Evolutionary conservation across 2,888 invertebrate species (phyloP).

Genomic region (Eretmocerus hayati): DNA sequence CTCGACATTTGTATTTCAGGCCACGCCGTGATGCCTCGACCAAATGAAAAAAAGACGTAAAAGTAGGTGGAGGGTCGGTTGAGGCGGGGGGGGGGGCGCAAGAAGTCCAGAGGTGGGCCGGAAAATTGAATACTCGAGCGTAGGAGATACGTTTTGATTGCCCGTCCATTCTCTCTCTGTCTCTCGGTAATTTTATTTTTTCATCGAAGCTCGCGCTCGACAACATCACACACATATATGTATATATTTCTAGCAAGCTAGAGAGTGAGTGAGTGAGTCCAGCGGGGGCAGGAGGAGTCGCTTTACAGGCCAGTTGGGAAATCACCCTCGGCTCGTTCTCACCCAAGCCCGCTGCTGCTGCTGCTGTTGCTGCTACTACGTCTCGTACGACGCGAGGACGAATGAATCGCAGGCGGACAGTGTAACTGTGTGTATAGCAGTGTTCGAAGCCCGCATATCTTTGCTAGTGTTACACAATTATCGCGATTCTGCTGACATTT

Average conservation of each 20-base stretch:
- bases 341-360: constrained; percentile 5
- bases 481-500: constrained; percentile 39
- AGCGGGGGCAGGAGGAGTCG: constrained; percentile 32
- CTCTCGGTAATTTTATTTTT: constrained; percentile 22
- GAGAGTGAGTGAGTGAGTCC: constrained; percentile 11
- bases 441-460: constrained; percentile 30
- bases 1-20: constrained; percentile 17
- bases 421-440: no score
- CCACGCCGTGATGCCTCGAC: background rate
- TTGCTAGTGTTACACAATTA: constrained; percentile 40
- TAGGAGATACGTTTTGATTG: constrained; percentile 16
- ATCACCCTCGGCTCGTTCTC: constrained; percentile 41
- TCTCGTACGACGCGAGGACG: no score
- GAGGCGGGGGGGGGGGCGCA: background rate
- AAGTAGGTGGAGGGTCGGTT: background rate
- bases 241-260: no score
- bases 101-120: no score
- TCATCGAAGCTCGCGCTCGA: constrained; percentile 15
- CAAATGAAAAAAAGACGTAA: background rate
- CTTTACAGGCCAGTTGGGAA: constrained; percentile 54
- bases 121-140: constrained; percentile 17
- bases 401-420: no score
- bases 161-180: constrained; percentile 8
- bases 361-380: no score
- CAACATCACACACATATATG: no score